Evolutionary conservation across 2,888 invertebrate genomes (phyloP), one percentile per base, ranked within the genome.

Genomic region (Emesis furor): DNA sequence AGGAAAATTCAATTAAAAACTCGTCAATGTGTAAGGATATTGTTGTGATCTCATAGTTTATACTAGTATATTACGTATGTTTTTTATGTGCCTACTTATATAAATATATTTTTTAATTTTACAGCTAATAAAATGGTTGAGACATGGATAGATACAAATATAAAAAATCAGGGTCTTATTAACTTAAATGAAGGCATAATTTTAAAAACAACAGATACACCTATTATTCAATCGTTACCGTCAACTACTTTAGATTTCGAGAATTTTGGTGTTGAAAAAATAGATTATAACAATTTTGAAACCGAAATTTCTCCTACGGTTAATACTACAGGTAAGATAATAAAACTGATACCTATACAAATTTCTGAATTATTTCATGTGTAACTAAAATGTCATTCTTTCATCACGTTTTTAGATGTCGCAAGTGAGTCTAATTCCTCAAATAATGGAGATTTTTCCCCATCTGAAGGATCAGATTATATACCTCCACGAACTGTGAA

Each of bases 391-490:
- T 59, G 6, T 59, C 2, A 59, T 59, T 59, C 59, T 59, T 59
- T 59, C 59, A 59, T 59, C 59, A 59, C 59, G 8, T 24, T 59
- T 59, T 59, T 59, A 59, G 59, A 59, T 59, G 59, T 59, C 6
- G 59, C 59, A 6, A 59, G 59, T 59, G 59, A 59, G 10, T 7
- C 59, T 59, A 24, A 59, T 24, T 59, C 59, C 6, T 59, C 59
- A 59, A 59, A 59, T 6, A 59, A 10, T 59, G 59, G 59, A 59
- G 59, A 59, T 59, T 59, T 59, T 59, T 59, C 24, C 4, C 24
- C 59, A 59, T 59, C 59, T 59, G 59, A 59, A 59, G 59, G 59
- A 59, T 59, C 59, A 59, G 17, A 59, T 59, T 59, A 59, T 59
- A 59, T 8, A 59, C 59, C 59, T 4, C 59, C 59, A 59, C 59